Base-by-base conservation (phyloP, 2,797 vertebrate species). In the Sebastes steindachneri region DNA sequence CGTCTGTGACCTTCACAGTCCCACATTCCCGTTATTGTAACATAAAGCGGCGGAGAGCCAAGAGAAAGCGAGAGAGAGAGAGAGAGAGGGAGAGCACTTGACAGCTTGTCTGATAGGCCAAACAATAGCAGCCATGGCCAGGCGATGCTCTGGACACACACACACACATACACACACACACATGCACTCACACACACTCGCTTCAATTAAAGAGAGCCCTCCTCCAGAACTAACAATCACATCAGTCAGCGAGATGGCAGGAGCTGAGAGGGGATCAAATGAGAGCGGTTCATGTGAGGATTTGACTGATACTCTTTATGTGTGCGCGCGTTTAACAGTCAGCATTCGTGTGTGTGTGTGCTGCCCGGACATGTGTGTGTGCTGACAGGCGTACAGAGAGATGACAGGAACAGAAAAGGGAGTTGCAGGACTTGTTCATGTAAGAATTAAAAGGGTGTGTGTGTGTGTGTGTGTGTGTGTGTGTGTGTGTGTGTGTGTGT, bases 81-180 rank as follows among this genome's bases (percentile, higher is more conserved):
- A 77, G 77, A 55, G 76, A 51, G 64, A 53, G 67, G 5, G 76
- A 73, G 80, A 86, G 77, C 72, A 70, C 87, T 93, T 93, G 94
- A 94, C 94, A 93, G 92, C 86, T 92, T 91, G 83, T 92, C 94
- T 95, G 95, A 96, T 95, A 92, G 96, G 92, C 93, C 96, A 96
- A 87, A 97, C 97, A 97, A 96, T 96, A 95, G 93, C 73, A 84
- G 84, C 88, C 83, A 85, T 86, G 88, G 91, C 95, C 95, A 94
- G 94, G 92, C 92, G 92, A 93, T 92, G 93, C 80, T 75, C 93
- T 91, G 89, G 93, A 94, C 95, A 96, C 96, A 96, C 93, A 95
- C n/a, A 9, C 69, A 29, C 7, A 7, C 10, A 31, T 0, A 33
- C 31, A 35, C 33, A 35, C 35, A 37, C 35, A 37, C 35, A 51